Conservation (phyloP, 2,797 vertebrate genomes). For the Ambastaia sidthimunki region DNA sequence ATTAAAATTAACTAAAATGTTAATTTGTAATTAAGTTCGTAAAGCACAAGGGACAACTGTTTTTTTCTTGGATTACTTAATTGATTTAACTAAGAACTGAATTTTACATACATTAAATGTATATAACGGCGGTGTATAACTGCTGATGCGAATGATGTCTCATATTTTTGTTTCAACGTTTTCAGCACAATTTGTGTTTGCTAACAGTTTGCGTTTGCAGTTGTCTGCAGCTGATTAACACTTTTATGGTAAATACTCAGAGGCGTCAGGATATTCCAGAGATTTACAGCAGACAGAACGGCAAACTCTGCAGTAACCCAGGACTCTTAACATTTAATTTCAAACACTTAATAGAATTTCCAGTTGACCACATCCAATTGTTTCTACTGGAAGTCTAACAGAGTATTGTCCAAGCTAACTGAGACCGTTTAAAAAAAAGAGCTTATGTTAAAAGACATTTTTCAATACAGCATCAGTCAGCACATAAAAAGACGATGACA, state of each 20-base stretch:
- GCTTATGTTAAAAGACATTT: conserved; percentile 31
- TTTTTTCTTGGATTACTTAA: not conserved
- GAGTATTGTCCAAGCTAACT: conserved; percentile 55
- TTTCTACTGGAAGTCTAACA: conserved; percentile 31
- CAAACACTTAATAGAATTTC: conserved; percentile 66
- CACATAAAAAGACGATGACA: not conserved
- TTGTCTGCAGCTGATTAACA: conserved; percentile 56
- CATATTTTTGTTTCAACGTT: conserved; percentile 3
- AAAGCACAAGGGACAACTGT: not conserved
- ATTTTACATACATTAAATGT: conserved; percentile 1
- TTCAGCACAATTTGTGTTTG: conserved; percentile 45
- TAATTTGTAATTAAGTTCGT: not conserved
- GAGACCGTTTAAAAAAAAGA: conserved; percentile 43
- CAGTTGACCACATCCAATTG: conserved; percentile 65
- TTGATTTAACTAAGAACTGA: not conserved
- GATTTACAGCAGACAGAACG: conserved; percentile 59
- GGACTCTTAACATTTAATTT: conserved; percentile 63
- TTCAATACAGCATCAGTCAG: not conserved
- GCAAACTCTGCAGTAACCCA: conserved; percentile 59
- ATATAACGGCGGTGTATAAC: not conserved
- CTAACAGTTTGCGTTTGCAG: conserved; percentile 28
- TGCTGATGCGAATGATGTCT: not conserved
- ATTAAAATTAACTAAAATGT: no score
- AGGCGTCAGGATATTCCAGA: conserved; percentile 47
- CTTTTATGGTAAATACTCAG: conserved; percentile 31